Base-by-base conservation (phyloP, 2,113 vertebrate genomes). In the Osmerus eperlanus region DNA sequence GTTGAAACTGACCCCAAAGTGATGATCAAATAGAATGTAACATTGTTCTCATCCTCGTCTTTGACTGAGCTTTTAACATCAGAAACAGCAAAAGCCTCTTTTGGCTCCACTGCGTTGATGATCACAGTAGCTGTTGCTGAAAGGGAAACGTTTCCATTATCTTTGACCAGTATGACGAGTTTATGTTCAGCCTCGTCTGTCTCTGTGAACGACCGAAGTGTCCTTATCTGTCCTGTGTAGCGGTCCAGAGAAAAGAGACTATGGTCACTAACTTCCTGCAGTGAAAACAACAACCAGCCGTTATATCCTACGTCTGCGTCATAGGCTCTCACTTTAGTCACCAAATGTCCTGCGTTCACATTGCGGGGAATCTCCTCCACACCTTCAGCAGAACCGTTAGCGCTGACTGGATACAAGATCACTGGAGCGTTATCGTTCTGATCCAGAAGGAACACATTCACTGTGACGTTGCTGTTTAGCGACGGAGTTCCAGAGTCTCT, bases 381-480 rank as follows among this genome's bases (percentile, higher is more conserved):
- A 29, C 15, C 64, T 68, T 66, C 51, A 52, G 72, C 52, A 0
- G 63, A 69, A 29, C 76, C 76, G 58, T 75, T 71, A 16, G 14
- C 0, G 13, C 14, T 1, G 4, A 29, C 36, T 23, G 72, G 72
- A 67, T 62, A 67, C 68, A 67, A 59, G 53, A 81, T 71, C 36
- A 79, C 68, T 61, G 79, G 79, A 41, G 56, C 16, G n/a, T 80
- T 80, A 59, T 80, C 78, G 70, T 80, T 80, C 36, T 80, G 72
- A 68, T 80, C 78, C 64, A 80, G 55, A 56, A 73, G 36, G 16
- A 64, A 64, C 2, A 64, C 62, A 9, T 64, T 64, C 78, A 86
- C 84, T 18, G 80, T 70, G 23, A 65, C 74, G 19, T 73, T 82
- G 36, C 51, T 74, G 56, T 66, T 74, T 18, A 71, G 71, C 0